Base-by-base conservation (phyloP, 2,888 invertebrate genomes). In the Cyaniris semiargus region DNA sequence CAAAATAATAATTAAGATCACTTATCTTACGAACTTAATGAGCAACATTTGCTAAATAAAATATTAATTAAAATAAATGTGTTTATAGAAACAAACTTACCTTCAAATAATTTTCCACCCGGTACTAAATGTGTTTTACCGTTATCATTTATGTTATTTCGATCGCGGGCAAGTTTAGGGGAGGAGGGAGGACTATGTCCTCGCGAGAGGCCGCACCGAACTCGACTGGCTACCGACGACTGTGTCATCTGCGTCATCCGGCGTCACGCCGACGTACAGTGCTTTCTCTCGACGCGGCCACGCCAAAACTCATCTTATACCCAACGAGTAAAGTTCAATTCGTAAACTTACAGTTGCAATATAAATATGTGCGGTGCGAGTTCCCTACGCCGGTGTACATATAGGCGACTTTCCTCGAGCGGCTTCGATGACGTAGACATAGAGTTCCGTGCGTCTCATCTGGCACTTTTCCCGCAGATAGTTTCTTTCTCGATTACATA, bases 171-270 rank as follows among this genome's bases (percentile, higher is more conserved):
- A 81, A 81, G 80, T 82, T 80, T 75, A 81, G 80, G 80, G 78
- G 79, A 60, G 76, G 80, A 78, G 78, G 76, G 80, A 79, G 79
- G 81, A 81, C 80, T 82, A 80, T 81, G 88, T 88, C 86, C 86
- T 89, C 81, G 86, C 87, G 81, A 83, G 82, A 84, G 85, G 83
- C 84, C 90, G 90, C 85, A 81, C 89, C 84, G 84, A 86, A 86
- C 86, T 85, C 88, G 88, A 91, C 90, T 92, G 88, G 83, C 85
- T 79, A 76, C 77, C 80, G 82, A 78, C 80, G 81, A 78, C 79
- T 70, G 76, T 87, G 87, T 87, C 90, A 90, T 90, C 93, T 94
- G 90, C 93, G 93, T 94, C 93, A 93, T 90, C 87, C 89, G 85
- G 85, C 85, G 83, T 79, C 89, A 85, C 88, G 90, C 89, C 86